phyloP scores from a whole-genome alignment of 1,140 invertebrate species.

The Andricus grossulariae region DNA sequence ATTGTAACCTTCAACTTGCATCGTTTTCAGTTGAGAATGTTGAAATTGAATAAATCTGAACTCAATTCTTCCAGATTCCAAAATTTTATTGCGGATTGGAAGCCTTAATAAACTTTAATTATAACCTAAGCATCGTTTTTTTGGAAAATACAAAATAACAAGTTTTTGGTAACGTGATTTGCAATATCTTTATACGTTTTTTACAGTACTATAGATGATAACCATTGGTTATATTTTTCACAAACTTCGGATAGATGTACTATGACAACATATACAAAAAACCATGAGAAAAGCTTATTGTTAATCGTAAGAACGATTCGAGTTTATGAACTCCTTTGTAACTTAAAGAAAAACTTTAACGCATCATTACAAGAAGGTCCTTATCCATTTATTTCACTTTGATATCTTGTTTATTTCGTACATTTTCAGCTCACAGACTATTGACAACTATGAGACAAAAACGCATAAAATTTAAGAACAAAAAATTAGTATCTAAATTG shows the following conservation, averaged over 20 bases:
- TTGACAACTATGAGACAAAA: too few species aligned
- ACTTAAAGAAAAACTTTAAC: conserved; percentile 6
- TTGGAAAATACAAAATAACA: not conserved
- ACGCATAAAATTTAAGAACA: too few species aligned
- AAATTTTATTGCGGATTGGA: too few species aligned
- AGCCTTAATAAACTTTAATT: not conserved
- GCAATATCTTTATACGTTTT: conserved; percentile 19
- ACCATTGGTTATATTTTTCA: conserved; percentile 10
- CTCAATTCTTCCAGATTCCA: too few species aligned
- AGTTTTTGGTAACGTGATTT: not conserved
- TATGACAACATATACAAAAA: conserved; percentile 8
- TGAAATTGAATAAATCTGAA: too few species aligned
- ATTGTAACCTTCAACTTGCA: too few species aligned
- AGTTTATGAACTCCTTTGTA: not conserved
- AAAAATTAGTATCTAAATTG: too few species aligned
- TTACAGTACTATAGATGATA: conserved; percentile 1
- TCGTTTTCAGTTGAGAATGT: too few species aligned
- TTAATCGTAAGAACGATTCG: conserved; percentile 13
- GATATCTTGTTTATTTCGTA: too few species aligned
- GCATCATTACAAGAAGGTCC: not conserved
- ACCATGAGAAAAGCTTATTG: conserved; percentile 19
- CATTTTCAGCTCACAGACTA: too few species aligned
- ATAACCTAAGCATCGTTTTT: not conserved
- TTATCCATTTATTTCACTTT: too few species aligned
- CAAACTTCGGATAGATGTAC: not conserved